Conservation (phyloP, 2,888 invertebrate genomes). For the Phytoseiulus persimilis region DNA sequence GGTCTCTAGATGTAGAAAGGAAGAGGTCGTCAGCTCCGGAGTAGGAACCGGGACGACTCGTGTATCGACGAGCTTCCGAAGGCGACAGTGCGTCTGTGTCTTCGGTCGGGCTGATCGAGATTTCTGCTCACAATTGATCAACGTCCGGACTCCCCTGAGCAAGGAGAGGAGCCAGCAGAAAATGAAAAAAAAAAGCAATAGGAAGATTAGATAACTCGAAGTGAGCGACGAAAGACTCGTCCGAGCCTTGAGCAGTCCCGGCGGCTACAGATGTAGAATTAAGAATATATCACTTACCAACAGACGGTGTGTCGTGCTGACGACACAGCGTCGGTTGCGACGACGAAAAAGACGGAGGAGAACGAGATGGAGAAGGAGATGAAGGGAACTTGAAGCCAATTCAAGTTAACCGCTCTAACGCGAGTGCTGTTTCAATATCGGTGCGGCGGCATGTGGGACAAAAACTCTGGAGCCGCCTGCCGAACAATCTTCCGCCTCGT, state of each 20-base stretch:
- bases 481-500: too few species aligned
- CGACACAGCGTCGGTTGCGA: not conserved
- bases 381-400: not conserved
- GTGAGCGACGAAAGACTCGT: not conserved
- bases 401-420: conserved; percentile 5
- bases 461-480: too few species aligned
- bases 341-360: not conserved
- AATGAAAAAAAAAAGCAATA: not conserved
- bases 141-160: not conserved
- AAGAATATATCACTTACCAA: not conserved
- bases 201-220: not conserved
- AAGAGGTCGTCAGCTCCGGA: too few species aligned
- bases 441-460: not conserved
- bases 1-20: too few species aligned
- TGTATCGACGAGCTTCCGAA: too few species aligned
- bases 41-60: too few species aligned
- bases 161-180: not conserved
- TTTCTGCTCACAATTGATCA: not conserved
- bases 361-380: not conserved
- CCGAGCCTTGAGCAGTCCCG: not conserved
- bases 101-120: not conserved
- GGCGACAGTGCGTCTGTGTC: not conserved
- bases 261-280: not conserved
- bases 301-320: not conserved
- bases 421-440: not conserved